phyloP scores from a whole-genome alignment of 2,797 vertebrate genomes.

The Harpagifer antarcticus region DNA sequence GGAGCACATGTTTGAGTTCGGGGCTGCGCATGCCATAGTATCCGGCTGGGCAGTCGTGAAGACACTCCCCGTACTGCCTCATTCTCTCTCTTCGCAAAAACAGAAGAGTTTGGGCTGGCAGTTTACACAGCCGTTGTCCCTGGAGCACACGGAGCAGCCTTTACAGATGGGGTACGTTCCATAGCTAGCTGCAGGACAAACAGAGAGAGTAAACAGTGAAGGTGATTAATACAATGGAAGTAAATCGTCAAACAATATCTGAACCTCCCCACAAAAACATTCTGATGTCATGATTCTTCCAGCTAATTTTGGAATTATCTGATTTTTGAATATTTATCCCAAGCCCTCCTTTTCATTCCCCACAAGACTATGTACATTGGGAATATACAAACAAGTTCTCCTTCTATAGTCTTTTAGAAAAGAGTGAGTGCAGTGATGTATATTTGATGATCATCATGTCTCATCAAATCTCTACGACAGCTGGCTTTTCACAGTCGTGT shows the following conservation, averaged over 20 bases:
- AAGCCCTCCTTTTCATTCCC: no score
- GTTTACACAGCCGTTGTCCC: constrained; percentile 98
- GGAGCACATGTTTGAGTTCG: constrained; percentile 99
- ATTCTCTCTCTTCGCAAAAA: constrained; percentile 97
- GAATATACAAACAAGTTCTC: not conserved
- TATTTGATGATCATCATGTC: not conserved
- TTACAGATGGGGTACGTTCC: constrained; percentile 97
- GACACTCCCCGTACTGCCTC: constrained; percentile 97
- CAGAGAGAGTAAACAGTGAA: constrained; percentile 24
- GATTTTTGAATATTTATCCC: not conserved
- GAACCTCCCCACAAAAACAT: not conserved
- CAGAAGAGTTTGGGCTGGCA: constrained; percentile 98
- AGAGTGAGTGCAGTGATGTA: not conserved
- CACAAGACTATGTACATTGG: not conserved
- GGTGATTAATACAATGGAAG: constrained; percentile 25
- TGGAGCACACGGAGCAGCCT: constrained; percentile 97
- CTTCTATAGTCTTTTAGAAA: not conserved
- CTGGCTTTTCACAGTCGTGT: not conserved
- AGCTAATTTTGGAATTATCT: not conserved
- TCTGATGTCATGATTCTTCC: not conserved
- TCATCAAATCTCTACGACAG: not conserved
- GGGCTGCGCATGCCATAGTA: constrained; percentile 96
- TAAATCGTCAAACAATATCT: not conserved
- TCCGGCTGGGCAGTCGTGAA: constrained; percentile 95
- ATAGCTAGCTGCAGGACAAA: constrained; percentile 93